Evolutionary conservation across 2,113 vertebrate genomes (phyloP).

Genomic region (Proterorhinus semilunaris): DNA sequence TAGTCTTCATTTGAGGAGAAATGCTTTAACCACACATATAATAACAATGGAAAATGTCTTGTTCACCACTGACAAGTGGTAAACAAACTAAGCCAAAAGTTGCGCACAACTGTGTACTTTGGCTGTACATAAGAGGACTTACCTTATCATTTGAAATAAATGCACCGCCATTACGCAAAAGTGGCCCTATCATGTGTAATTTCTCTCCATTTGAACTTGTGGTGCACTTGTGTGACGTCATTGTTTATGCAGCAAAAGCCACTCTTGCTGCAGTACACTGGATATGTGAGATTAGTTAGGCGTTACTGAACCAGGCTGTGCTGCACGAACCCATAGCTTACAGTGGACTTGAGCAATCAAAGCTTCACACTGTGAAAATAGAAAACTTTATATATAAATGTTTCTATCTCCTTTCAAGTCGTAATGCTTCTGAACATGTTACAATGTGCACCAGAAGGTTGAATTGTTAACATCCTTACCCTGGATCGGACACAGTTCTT

Average conservation of each 20-base stretch:
- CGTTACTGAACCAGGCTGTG: neutral
- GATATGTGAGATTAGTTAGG: neutral
- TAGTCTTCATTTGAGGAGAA: no score
- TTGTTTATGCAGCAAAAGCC: slow-evolving; percentile 4
- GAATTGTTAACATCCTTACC: slow-evolving; percentile 51
- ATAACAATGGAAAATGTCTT: no score
- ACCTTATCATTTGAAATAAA: no score
- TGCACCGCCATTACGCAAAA: neutral
- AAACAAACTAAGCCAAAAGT: no score
- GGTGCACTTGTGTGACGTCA: slow-evolving; percentile 5
- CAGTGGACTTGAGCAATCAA: neutral
- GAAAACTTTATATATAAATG: no score
- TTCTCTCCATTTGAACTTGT: neutral
- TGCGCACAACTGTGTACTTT: no score
- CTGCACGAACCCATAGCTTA: neutral
- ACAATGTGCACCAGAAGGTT: no score
- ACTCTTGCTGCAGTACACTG: neutral
- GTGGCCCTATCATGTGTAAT: neutral
- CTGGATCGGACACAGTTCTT: slow-evolving; percentile 65
- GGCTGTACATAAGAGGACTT: no score
- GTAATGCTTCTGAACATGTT: neutral
- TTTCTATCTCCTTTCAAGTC: no score
- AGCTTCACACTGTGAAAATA: neutral
- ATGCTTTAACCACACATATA: no score
- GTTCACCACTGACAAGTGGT: no score